phyloP scores from a whole-genome alignment of 2,888 invertebrate species.

The Heliconius hortense region DNA sequence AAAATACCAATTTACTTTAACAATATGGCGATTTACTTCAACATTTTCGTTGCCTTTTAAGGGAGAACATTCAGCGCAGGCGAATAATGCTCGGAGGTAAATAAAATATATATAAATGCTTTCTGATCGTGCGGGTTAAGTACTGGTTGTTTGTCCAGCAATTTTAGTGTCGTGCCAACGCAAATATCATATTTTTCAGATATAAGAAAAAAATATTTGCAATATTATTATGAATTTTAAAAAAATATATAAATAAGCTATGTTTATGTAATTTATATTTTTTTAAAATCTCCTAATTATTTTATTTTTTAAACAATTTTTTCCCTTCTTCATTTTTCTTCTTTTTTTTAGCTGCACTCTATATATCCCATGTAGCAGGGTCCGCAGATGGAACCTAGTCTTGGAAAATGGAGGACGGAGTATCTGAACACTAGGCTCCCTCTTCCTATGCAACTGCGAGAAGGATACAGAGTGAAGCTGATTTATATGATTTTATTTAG shows the following conservation, averaged over 20 bases:
- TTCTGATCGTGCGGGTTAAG: constrained; percentile 48
- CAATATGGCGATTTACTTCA: constrained; percentile 75
- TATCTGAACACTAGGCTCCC: too few relatives aligned
- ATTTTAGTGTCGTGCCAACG: constrained; percentile 58
- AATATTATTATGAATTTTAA: too few relatives aligned
- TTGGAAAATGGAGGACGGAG: too few relatives aligned
- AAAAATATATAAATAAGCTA: too few relatives aligned
- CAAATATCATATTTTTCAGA: constrained; percentile 40
- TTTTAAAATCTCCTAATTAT: too few relatives aligned
- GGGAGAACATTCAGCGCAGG: constrained; percentile 67
- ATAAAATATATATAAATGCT: constrained; percentile 59
- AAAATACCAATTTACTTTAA: constrained; percentile 78
- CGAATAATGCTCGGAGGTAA: constrained; percentile 60
- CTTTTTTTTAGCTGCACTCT: neutral
- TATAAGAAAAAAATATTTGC: neutral
- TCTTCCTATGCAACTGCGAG: too few relatives aligned
- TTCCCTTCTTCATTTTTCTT: neutral
- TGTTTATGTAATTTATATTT: too few relatives aligned
- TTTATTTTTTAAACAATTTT: neutral
- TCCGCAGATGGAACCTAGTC: too few relatives aligned
- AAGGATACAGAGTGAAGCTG: too few relatives aligned
- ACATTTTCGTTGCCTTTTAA: constrained; percentile 71
- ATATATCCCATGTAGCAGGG: too few relatives aligned
- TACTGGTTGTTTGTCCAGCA: constrained; percentile 57
- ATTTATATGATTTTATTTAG: too few relatives aligned